phyloP scores from a whole-genome alignment of 2,888 invertebrate genomes.

The Rhopalosiphum nymphaeae region DNA sequence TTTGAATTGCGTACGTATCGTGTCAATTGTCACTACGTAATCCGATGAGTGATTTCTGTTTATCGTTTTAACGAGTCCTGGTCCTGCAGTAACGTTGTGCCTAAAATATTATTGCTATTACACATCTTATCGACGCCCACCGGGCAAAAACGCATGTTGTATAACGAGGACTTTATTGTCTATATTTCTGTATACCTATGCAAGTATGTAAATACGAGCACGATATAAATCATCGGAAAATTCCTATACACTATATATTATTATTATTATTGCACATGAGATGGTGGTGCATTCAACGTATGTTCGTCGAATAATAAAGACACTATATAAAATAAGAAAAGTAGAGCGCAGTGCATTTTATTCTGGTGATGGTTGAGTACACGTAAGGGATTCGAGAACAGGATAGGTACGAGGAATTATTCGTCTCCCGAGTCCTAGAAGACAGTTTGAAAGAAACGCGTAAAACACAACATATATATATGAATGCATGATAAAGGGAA shows the following conservation, averaged over 20 bases:
- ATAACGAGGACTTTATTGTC: background rate
- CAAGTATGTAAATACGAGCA: background rate
- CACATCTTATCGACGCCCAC: background rate
- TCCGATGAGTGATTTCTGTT: background rate
- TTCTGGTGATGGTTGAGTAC: background rate
- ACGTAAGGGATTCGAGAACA: background rate
- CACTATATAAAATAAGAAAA: background rate
- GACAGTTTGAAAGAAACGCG: background rate
- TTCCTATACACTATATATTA: background rate
- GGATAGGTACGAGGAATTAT: conserved; percentile 32
- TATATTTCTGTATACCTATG: background rate
- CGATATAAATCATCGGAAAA: background rate
- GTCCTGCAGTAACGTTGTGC: background rate
- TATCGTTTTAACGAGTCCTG: background rate
- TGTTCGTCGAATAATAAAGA: background rate
- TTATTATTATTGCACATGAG: background rate
- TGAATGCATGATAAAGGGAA: background rate
- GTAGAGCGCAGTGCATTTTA: background rate
- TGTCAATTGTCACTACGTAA: background rate
- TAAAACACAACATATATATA: background rate
- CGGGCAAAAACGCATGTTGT: background rate
- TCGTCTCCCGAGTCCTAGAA: conserved; percentile 46
- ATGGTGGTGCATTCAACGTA: background rate
- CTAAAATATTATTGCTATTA: background rate
- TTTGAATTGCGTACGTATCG: background rate